Conservation (phyloP, 1,140 invertebrate genomes). For the Probaryconus sp. region DNA sequence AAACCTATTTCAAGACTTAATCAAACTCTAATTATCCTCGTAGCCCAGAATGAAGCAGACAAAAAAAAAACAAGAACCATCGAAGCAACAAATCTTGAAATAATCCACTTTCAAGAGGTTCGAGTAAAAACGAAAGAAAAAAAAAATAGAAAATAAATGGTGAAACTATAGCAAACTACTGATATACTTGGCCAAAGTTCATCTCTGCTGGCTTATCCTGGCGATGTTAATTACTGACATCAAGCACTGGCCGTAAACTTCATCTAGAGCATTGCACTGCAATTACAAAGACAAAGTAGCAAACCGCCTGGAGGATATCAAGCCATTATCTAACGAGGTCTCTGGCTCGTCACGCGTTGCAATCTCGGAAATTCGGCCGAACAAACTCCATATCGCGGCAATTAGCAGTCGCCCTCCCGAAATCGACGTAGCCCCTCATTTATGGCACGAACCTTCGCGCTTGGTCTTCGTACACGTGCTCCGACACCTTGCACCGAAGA, state of each 20-base stretch:
- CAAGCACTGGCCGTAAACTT: constrained; percentile 14
- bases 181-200: neutral
- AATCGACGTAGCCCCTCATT: constrained; percentile 13
- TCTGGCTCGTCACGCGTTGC: constrained; percentile 9
- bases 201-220: constrained; percentile 13
- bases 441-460: constrained; percentile 3
- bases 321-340: constrained; percentile 8
- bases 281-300: constrained; percentile 7
- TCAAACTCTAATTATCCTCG: no score
- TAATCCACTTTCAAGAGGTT: neutral
- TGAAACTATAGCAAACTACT: no score
- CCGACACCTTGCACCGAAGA: constrained; percentile 38
- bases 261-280: constrained; percentile 10
- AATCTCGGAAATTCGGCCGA: constrained; percentile 10
- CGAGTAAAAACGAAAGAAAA: neutral
- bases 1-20: no score
- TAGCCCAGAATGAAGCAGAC: no score
- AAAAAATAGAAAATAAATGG: neutral
- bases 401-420: neutral
- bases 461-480: constrained; percentile 44
- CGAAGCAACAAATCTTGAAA: no score
- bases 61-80: no score
- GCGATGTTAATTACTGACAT: constrained; percentile 17
- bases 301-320: neutral
- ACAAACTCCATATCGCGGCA: constrained; percentile 11